Evolutionary conservation across 1,140 invertebrate species (phyloP), one percentile per base, ranked within the genome.

Genomic region (Euwallacea similis): DNA sequence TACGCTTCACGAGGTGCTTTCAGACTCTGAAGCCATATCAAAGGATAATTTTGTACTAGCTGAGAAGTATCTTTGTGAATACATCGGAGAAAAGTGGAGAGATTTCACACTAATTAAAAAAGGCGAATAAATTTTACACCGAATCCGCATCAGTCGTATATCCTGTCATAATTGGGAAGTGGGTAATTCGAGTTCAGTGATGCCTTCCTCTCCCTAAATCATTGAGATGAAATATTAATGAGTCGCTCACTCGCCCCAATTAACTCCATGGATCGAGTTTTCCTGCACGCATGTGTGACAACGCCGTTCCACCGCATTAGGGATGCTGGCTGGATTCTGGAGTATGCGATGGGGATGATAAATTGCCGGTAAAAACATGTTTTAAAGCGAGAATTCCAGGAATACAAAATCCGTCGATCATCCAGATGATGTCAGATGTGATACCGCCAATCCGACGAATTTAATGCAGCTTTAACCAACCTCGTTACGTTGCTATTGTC

Each of bases 401-500:
- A 33, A 33, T 33, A 33, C 21, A 33, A 33, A 33, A 33, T 33
- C 21, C 21, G 21, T 33, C 21, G 21, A 33, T 33, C 21, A 33
- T 33, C 21, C 21, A 33, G 21, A 33, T 33, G 21, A 33, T 33
- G 21, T 33, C 21, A 33, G 21, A 33, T 33, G 21, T 33, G 21
- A 33, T 33, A 33, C 21, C 21, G 21, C 21, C 21, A 33, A 33
- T 33, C 21, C 21, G 21, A 33, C 21, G 21, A 33, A 33, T 33
- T 33, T 33, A 50, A 50, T 9, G 16, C 62, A 54, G 54, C 11
- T 65, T 41, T 65, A 65, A n/a, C 62, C 15, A 54, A 66, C 56
- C 66, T 68, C 66, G 66, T 68, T 68, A 68, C 58, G 42, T 53
- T 10, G 8, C 56, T 68, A 68, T 68, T 68, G 66, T 68, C 42